Percentiles rank a stretch among this genome's conserved stretches.
phyloP scores from a whole-genome alignment of 2,113 vertebrate species.

The Cettia cetti region DNA sequence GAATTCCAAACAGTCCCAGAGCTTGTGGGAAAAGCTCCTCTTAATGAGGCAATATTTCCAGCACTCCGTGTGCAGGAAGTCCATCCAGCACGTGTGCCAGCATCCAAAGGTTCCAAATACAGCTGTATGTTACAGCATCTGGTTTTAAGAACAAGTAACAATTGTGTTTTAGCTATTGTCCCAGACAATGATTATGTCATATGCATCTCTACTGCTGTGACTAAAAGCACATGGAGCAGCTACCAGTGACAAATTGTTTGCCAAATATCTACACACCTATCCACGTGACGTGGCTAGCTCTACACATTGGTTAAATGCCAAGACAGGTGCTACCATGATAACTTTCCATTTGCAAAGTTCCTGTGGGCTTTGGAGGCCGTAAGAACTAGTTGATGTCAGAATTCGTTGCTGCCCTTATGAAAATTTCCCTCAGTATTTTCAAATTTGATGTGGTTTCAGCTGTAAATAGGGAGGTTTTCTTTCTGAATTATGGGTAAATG shows the following conservation, averaged over 20 bases:
- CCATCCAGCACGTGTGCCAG: not conserved
- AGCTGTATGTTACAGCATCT: not conserved
- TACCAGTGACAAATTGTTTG: not conserved
- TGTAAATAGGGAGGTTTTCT: not conserved
- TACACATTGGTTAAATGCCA: not conserved
- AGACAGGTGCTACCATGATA: not conserved
- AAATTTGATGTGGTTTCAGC: not conserved
- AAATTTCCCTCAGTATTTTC: not conserved
- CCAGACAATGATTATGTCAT: not conserved
- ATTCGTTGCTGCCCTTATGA: not conserved
- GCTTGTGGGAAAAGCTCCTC: not conserved
- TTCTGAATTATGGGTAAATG: not conserved
- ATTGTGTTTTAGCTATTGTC: not conserved
- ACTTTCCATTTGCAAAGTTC: not conserved
- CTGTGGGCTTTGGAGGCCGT: not conserved
- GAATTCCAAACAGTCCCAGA: slow-evolving; percentile 28
- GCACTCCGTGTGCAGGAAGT: not conserved
- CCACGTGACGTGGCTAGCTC: not conserved
- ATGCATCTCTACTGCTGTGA: not conserved
- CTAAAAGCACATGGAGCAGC: not conserved
- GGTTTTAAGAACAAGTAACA: not conserved
- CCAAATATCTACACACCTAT: not conserved
- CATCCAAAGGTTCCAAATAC: not conserved
- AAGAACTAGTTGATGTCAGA: not conserved
- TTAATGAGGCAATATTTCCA: slow-evolving; percentile 29